Percentiles rank a stretch among this genome's conserved stretches.
Evolutionary conservation across 2,113 vertebrate genomes (phyloP).

Genomic region (Dryoscopus gambensis): DNA sequence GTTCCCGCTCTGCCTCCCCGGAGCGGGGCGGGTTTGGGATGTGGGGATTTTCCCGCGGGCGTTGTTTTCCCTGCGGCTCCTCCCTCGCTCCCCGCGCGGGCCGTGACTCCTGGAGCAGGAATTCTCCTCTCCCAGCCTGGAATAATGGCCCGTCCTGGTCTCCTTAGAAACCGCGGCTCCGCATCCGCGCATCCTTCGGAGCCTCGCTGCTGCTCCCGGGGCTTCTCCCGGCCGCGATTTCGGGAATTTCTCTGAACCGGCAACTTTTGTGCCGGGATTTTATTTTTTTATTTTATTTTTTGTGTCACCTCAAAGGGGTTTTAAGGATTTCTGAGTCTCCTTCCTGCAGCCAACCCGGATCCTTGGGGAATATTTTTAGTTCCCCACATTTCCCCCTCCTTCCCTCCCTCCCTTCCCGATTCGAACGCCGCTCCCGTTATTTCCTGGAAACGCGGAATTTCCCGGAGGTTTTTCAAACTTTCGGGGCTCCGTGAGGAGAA

Average conservation of each 20-base stretch:
- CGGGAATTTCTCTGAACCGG: background rate
- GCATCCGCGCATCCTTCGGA: constrained; percentile 1
- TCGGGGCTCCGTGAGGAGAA: background rate
- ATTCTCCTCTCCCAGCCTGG: background rate
- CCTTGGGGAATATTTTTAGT: rapidly evolving
- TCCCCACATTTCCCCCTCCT: background rate
- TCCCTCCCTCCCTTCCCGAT: background rate
- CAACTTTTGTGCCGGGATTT: background rate
- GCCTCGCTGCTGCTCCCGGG: background rate
- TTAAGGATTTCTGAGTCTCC: background rate
- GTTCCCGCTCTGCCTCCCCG: background rate
- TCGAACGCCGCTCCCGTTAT: background rate
- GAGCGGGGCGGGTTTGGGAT: rapidly evolving
- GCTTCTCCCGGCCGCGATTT: background rate
- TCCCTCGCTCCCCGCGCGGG: background rate
- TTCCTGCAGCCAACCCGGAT: background rate
- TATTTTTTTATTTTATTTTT: too few species aligned
- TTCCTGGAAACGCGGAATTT: background rate
- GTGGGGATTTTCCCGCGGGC: background rate
- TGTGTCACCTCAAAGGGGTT: background rate
- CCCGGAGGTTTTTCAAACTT: background rate
- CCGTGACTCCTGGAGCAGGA: background rate
- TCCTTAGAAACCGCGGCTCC: constrained; percentile 55
- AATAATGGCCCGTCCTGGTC: constrained; percentile 6
- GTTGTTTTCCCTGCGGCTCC: background rate